Evolutionary conservation across 2,797 vertebrate species (phyloP), one percentile per base, ranked within the genome.

Genomic region (Sebastes reedi): DNA sequence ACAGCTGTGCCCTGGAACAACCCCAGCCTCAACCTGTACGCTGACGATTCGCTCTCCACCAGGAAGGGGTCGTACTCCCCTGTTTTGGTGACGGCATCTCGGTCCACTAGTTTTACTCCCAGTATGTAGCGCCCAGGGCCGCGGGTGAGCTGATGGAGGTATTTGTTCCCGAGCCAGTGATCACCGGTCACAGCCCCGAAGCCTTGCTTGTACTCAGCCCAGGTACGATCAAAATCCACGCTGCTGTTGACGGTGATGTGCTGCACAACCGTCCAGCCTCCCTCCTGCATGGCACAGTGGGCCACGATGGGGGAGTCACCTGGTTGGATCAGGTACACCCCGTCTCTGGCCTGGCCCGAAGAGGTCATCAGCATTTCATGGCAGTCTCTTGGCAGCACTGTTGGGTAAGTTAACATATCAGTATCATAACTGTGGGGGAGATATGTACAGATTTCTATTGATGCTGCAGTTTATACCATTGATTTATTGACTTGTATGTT

Each of bases 111-210:
- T 81, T 97, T 98, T 36, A 98, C 79, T 68, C 96, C 95, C 32
- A 98, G 95, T 66, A 91, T 94, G 27, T 96, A 96, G 61, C 61
- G 93, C 2, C 85, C 85, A 0, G 95, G 93, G 39, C 95, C 95
- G 3, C 46, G 83, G 4, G 96, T 97, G 72, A 97, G 89, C 72
- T 94, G 93, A 79, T 97, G 93, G 68, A 97, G 94, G 67, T 96
- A 95, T 78, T 97, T 94, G 30, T 97, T 98, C 58, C 97, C 97
- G 59, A 98, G 92, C 97, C 97, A 98, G 88, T 97, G 96, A 87
- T 97, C 96, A 4, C 95, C 95, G 1, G 88, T 92, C 68, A 96
- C 82, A 0, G 85, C 90, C 46, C 96, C 96, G 78, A 98, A 98
- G 69, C 96, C 95, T 0, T 88, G 89, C 85, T 96, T 97, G 85